phyloP scores from a whole-genome alignment of 64 coral and sea anemone species.

The Catalaphyllia jardinei region DNA sequence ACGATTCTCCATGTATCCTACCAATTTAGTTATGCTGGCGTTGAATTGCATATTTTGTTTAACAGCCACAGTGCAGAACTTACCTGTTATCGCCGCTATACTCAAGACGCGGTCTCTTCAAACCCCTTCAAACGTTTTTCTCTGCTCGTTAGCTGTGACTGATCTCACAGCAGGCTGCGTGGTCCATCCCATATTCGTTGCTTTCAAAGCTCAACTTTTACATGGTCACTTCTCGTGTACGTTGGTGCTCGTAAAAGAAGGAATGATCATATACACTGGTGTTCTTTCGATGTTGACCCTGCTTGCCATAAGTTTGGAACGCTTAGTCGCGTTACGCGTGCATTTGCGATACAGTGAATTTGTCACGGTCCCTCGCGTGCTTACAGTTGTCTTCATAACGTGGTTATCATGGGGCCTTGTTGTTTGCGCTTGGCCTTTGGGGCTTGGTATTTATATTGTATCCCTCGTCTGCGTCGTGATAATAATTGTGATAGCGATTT shows the following conservation, averaged over 20 bases:
- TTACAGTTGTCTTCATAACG: background rate
- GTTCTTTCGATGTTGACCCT: constrained; percentile 7
- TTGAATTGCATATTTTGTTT: constrained; percentile 25
- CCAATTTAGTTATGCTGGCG: background rate
- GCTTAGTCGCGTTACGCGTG: background rate
- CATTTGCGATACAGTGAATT: background rate
- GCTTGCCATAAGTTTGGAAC: background rate
- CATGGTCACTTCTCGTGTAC: background rate
- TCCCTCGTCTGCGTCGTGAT: background rate
- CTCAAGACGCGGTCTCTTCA: constrained; percentile 47
- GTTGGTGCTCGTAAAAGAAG: background rate
- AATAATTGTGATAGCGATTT: background rate
- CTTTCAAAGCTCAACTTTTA: constrained; percentile 31
- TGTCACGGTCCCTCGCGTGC: background rate
- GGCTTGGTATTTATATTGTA: background rate
- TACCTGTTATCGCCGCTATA: constrained; percentile 45
- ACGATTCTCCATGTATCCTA: background rate
- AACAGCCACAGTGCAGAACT: constrained; percentile 43
- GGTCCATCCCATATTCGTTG: constrained; percentile 54
- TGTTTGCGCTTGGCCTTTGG: background rate
- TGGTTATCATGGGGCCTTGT: background rate
- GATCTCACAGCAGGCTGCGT: constrained; percentile 50
- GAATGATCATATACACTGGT: constrained; percentile 1
- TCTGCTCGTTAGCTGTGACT: constrained; percentile 59
- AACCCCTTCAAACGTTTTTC: constrained; percentile 46